Conservation (phyloP, 1,140 invertebrate genomes). For the Cephus cinctus region DNA sequence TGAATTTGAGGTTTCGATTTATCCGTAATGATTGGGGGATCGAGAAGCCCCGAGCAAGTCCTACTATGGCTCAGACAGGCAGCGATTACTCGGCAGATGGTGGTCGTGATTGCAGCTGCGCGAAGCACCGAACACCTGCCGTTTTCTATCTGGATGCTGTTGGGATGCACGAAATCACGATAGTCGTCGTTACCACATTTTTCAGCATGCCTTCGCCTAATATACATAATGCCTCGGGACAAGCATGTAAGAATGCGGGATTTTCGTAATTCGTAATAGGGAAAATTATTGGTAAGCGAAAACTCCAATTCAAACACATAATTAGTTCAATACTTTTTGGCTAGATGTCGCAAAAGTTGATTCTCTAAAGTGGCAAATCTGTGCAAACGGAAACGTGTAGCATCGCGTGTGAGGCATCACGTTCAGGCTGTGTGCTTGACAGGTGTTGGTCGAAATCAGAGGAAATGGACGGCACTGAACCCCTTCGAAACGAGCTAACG, state of each 20-base stretch:
- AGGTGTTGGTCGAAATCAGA: constrained; percentile 23
- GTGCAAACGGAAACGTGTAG: no score
- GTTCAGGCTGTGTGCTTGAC: no score
- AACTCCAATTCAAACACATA: no score
- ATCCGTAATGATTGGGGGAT: constrained; percentile 27
- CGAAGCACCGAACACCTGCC: constrained; percentile 33
- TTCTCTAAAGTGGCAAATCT: no score
- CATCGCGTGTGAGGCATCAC: no score
- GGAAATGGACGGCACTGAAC: constrained; percentile 28
- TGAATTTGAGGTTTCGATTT: constrained; percentile 7
- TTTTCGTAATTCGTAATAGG: no score
- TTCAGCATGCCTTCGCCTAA: not conserved
- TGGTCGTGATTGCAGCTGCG: constrained; percentile 42
- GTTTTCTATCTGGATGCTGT: constrained; percentile 22
- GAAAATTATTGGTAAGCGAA: no score
- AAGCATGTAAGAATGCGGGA: no score
- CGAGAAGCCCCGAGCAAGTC: constrained; percentile 37
- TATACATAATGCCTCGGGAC: not conserved
- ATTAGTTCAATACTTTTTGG: no score
- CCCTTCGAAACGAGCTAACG: constrained; percentile 30
- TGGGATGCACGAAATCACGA: constrained; percentile 32
- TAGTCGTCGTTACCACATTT: no score
- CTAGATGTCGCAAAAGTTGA: no score
- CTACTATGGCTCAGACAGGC: constrained; percentile 7
- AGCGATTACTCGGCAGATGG: constrained; percentile 32